phyloP scores from a whole-genome alignment of 2,797 vertebrate species.

The Coregonus suidteri region DNA sequence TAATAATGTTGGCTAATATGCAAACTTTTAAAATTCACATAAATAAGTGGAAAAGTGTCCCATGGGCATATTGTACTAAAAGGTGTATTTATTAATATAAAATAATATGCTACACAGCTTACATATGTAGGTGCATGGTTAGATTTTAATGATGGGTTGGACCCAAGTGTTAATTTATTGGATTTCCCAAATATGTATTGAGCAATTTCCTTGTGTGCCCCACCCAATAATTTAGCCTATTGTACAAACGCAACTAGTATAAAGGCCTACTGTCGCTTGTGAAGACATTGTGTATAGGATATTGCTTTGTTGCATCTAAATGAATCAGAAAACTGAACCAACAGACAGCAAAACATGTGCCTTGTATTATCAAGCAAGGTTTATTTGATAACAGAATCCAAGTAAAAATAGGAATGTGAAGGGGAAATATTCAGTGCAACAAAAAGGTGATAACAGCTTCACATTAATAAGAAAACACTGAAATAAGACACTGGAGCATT shows the following conservation, averaged over 20 bases:
- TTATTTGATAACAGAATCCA: conserved; percentile 57
- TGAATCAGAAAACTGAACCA: background rate
- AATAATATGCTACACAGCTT: background rate
- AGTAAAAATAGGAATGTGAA: conserved; percentile 48
- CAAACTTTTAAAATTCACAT: too few species aligned
- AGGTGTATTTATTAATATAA: too few species aligned
- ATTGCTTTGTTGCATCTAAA: background rate
- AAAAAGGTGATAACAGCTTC: conserved; percentile 42
- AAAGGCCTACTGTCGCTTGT: background rate
- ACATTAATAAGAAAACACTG: conserved; percentile 56
- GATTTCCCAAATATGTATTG: background rate
- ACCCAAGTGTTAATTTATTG: background rate
- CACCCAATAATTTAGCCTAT: background rate
- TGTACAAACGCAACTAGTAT: background rate
- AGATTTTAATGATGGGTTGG: background rate
- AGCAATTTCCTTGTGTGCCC: background rate
- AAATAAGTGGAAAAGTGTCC: background rate
- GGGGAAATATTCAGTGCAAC: conserved; percentile 53
- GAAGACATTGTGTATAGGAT: background rate
- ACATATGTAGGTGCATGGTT: background rate
- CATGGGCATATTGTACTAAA: background rate
- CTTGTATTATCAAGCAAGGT: conserved; percentile 59
- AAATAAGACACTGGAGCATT: conserved; percentile 59
- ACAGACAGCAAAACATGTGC: conserved; percentile 42
- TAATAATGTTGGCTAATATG: background rate